Evolutionary conservation across 2,113 vertebrate genomes (phyloP), one percentile per base, ranked within the genome.

Genomic region (Crocuta crocuta): DNA sequence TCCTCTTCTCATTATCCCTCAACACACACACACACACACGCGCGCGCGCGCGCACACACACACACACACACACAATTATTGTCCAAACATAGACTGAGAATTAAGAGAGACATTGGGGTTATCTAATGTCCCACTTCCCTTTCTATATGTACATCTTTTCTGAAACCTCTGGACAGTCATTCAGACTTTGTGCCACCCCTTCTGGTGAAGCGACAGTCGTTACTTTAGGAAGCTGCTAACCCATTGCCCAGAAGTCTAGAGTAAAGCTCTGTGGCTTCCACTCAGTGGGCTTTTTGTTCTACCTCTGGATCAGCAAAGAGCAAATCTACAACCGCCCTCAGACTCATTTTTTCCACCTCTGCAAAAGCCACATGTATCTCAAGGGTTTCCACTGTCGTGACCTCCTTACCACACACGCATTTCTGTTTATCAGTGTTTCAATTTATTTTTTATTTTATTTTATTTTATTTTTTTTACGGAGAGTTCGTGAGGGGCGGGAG

Each of bases 41-140:
- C 39, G n/a, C n/a, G n/a, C n/a, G n/a, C 50, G 48, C 48, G 48
- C 48, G 48, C 31, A 2, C 0, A 2, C 24, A 43, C 31, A 2
- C 0, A 2, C 24, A 43, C 31, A 2, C 0, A 6, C 26, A 19
- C 7, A 55, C 19, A n/a, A 1, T 33, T 48, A 24, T 0, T 16
- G 13, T 70, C 68, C 33, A 50, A 10, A 11, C 31, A 5, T 26
- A 10, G 45, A 92, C 24, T 63, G 53, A 76, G 68, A 65, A 31
- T 89, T 31, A 6, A 63, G 31, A 45, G 78, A 74, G 23, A 35
- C 11, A 0, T 1, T 63, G 48, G 15, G 65, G 12, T 76, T 70
- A 19, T 70, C 8, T 15, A 48, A 0, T 58, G 83, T 43, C 10
- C 2, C 1, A 28, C 45, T 35, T 79, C 43, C 31, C 28, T 45